Base-by-base conservation (phyloP, 2,113 vertebrate species). In the Pangasianodon gigas region DNA sequence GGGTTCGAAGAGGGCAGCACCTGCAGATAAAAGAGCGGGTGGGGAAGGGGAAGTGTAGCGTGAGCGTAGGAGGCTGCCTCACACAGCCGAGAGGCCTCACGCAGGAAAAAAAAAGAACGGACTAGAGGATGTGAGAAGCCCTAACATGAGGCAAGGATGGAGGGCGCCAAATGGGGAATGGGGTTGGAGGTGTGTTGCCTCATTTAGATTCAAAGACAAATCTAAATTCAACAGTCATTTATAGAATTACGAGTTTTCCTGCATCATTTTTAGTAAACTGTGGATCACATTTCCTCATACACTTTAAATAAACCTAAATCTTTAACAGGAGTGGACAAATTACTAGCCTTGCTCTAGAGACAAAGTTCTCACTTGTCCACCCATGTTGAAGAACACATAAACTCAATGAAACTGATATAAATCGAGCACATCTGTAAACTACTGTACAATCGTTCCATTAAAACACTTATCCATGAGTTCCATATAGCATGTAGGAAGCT, bases 1-100 rank as follows among this genome's bases (percentile, higher is more conserved):
- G 96, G 92, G 86, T 94, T 96, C 26, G 96, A 94, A 85, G 97
- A 85, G 1, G 95, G 2, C 29, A 97, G 93, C 94, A 89, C 90
- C 95, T 96, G 88, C 18, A 89, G 62, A 96, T 84, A 21, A 13
- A 71, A n/a, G 1, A 58, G 87, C 19, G 87, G 56, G 85, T 48
- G 86, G 58, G 88, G 90, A 32, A 93, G 79, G 91, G 90, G 87
- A 86, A 91, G 91, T 58, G 85, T 32, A 83, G 69, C 5, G 69
- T 93, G 90, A 90, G 87, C 75, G 56, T 88, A 90, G 77, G 87
- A 86, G 80, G 87, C 52, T 6, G 88, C 88, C 86, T 89, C 87
- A 32, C 89, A 92, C 29, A 92, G 89, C 29, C 84, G 84, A 79
- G 71, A 91, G 52, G 89, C 90, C 80, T 90, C 87, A 44, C 3